Base-by-base conservation (phyloP, 1,140 invertebrate species). In the Cyrtorhinus lividipennis region DNA sequence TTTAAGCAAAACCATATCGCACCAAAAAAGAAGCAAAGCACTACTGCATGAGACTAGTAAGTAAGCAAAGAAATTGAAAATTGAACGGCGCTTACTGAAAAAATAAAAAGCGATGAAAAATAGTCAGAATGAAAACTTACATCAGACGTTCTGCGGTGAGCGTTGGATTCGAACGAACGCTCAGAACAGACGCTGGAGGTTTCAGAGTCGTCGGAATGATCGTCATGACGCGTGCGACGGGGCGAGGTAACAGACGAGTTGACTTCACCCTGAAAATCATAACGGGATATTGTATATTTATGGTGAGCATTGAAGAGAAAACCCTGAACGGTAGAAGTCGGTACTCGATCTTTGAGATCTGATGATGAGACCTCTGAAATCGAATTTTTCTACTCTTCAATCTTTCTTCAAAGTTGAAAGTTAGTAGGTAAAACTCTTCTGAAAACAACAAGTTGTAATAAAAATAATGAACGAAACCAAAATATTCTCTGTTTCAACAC, bases 181-280 rank as follows among this genome's bases (percentile, higher is more conserved):
- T 97, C 92, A 0, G 92, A 95, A 72, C 92, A 95, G 56, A 95
- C 84, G 72, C 91, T 95, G 30, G 92, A 96, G 1, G 91, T 93
- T 73, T 97, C 94, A 56, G 91, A 95, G 63, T 91, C 88, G 71
- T 93, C 90, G 38, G 89, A 90, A 61, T 91, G 87, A 70, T 91
- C 88, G 58, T 79, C 78, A 68, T 77, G 75, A 12, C 67, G 60
- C 48, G 56, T 65, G 3, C 64, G 53, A 15, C 56, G 27, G 5
- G 63, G 63, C 2, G 58, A 62, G 61, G 53, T 26, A 53, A 66
- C 8, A 8, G 15, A 5, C 8, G 8, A 10, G 20, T 53, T 53
- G 48, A 5, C 20, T 12, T 53, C 48, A 10, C 48, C 48, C 48
- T 53, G 48, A 5, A 53, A 53, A 53, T 38, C n/a, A n/a, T n/a